A percentile compares a stretch with the other conserved stretches of the same genome.
Evolutionary conservation across 35 echinoderm and acorn worm genomes (phyloP).

Genomic region (Acanthaster planci): DNA sequence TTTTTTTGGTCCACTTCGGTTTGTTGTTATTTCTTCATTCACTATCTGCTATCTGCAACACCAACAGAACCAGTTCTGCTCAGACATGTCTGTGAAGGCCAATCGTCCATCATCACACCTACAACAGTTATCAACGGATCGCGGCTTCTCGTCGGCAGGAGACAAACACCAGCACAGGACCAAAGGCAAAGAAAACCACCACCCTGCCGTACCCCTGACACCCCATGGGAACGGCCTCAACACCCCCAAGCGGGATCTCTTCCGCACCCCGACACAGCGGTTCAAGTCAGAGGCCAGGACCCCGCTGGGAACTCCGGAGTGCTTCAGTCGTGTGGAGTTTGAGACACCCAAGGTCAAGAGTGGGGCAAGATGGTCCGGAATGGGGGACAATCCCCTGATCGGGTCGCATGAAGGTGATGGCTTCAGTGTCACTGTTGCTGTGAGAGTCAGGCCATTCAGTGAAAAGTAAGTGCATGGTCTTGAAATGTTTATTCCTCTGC

Average conservation of each 20-base stretch:
- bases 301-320: constrained; percentile 63
- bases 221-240: not conserved
- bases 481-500: too few species aligned
- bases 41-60: too few species aligned
- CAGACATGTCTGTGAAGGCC: not conserved
- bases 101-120: not conserved
- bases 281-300: not conserved
- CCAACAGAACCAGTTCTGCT: not conserved
- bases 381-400: not conserved
- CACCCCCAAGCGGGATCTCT: constrained; percentile 1
- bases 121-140: not conserved
- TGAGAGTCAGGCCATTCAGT: constrained; percentile 89
- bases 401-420: constrained; percentile 57
- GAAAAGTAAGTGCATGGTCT: constrained; percentile 53
- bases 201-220: not conserved
- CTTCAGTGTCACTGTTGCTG: constrained; percentile 86
- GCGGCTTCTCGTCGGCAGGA: not conserved
- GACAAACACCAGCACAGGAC: not conserved
- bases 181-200: constrained; percentile 23
- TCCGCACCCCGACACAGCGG: not conserved
- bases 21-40: too few species aligned
- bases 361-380: not conserved
- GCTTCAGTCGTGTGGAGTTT: constrained; percentile 74
- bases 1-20: too few species aligned
- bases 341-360: constrained; percentile 32